A percentile compares a stretch with the other conserved stretches of the same genome.
phyloP scores from a whole-genome alignment of 2,797 vertebrate genomes.

The Micrastur ruficollis region DNA sequence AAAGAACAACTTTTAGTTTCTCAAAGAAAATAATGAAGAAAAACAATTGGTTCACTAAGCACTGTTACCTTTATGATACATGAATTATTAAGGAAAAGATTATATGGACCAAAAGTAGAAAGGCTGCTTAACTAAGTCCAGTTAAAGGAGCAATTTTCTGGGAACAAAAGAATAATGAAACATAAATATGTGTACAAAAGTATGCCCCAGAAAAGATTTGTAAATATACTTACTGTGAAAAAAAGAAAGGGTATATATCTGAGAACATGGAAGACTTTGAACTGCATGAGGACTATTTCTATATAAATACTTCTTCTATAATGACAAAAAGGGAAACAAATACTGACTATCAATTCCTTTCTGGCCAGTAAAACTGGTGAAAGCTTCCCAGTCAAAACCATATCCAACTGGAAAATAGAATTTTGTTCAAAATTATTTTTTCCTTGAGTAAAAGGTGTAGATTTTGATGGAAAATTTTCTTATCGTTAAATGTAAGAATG shows the following conservation, averaged over 20 bases:
- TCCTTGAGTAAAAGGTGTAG: background rate
- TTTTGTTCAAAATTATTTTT: background rate
- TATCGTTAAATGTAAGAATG: background rate
- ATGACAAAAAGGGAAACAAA: background rate
- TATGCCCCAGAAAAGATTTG: background rate
- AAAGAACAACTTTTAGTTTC: background rate
- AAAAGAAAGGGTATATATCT: background rate
- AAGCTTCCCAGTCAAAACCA: background rate
- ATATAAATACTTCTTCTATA: background rate
- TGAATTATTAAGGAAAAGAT: background rate
- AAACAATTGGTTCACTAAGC: background rate
- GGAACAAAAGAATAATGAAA: background rate
- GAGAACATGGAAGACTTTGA: background rate
- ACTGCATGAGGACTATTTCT: background rate
- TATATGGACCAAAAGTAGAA: background rate
- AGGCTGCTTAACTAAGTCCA: background rate
- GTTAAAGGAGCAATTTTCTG: background rate
- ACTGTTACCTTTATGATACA: background rate
- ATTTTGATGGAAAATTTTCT: background rate
- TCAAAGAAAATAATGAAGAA: background rate
- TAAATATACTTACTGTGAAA: background rate
- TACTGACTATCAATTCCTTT: background rate
- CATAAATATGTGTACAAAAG: background rate
- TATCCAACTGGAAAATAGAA: background rate
- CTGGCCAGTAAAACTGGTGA: background rate